Conservation (phyloP, 1,140 invertebrate genomes). For the Holotrichia oblita region DNA sequence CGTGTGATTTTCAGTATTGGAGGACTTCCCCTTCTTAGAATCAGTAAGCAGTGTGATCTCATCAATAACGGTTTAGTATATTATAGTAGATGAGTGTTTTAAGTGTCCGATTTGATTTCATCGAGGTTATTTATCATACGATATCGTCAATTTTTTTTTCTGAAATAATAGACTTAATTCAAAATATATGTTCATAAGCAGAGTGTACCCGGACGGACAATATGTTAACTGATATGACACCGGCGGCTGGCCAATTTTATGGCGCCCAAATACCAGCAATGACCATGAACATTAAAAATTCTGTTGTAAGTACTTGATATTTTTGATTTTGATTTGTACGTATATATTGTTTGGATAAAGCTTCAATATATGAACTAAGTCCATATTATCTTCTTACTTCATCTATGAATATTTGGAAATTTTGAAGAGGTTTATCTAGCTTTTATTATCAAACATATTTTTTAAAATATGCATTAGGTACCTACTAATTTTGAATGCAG, state of each 20-base stretch:
- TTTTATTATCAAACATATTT: no score
- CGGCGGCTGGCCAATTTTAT: slow-evolving; percentile 66
- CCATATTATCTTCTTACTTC: no score
- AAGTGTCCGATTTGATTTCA: slow-evolving; percentile 21
- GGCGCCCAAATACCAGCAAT: slow-evolving; percentile 67
- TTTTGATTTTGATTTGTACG: not conserved
- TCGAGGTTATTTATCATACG: not conserved
- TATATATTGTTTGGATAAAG: no score
- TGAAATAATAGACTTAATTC: not conserved
- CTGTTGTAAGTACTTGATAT: slow-evolving; percentile 56
- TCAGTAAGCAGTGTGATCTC: slow-evolving; percentile 60
- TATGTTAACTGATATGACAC: slow-evolving; percentile 68
- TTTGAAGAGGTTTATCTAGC: no score
- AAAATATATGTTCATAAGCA: slow-evolving; percentile 10
- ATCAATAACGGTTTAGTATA: slow-evolving; percentile 58
- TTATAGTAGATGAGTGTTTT: slow-evolving; percentile 28
- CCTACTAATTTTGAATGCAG: no score
- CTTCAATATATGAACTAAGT: no score
- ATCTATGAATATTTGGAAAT: no score
- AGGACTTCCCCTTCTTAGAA: slow-evolving; percentile 58
- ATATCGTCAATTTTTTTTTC: slow-evolving; percentile 29
- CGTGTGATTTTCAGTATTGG: slow-evolving; percentile 55
- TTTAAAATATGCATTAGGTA: no score
- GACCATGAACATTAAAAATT: slow-evolving; percentile 66
- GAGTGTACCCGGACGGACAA: slow-evolving; percentile 24